phyloP scores from a whole-genome alignment of 1,140 invertebrate species.

The Thalassaphorura encarpata region DNA sequence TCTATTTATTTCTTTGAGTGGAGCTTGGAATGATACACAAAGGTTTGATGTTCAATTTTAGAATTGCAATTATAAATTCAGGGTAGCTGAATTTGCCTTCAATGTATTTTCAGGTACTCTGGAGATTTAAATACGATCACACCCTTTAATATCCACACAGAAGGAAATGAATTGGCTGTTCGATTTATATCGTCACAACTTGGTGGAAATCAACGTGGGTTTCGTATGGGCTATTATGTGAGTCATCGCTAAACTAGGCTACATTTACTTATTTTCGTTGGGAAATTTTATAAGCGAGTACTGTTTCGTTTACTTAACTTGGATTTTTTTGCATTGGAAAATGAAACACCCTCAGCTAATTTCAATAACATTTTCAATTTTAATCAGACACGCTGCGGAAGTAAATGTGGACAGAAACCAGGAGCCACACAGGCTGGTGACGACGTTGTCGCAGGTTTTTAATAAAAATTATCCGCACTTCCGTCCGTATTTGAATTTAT shows the following conservation, averaged over 20 bases:
- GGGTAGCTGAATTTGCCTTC: neutral
- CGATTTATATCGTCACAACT: neutral
- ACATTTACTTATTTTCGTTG: too few relatives aligned
- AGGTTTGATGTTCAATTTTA: too few relatives aligned
- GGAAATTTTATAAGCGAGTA: too few relatives aligned
- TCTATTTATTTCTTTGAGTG: neutral
- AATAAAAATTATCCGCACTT: neutral
- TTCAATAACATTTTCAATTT: neutral
- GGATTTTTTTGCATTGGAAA: too few relatives aligned
- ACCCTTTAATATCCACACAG: neutral
- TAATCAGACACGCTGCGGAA: neutral
- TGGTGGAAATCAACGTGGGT: conserved; percentile 1
- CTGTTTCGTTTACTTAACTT: too few relatives aligned
- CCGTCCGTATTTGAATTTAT: neutral
- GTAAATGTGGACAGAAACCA: neutral
- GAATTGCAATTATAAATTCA: too few relatives aligned
- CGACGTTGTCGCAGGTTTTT: neutral
- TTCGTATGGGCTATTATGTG: conserved; percentile 5
- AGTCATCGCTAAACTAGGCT: too few relatives aligned
- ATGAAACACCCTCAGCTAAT: neutral
- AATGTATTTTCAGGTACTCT: neutral
- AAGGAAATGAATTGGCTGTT: neutral
- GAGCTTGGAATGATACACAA: conserved; percentile 1
- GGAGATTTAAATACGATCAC: conserved; percentile 7
- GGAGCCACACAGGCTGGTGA: neutral